Evolutionary conservation across 30 jellyfish, hydroid and myxozoan species (phyloP), one percentile per base, ranked within the genome.

Genomic region (Chrysaora quinquecirrha): DNA sequence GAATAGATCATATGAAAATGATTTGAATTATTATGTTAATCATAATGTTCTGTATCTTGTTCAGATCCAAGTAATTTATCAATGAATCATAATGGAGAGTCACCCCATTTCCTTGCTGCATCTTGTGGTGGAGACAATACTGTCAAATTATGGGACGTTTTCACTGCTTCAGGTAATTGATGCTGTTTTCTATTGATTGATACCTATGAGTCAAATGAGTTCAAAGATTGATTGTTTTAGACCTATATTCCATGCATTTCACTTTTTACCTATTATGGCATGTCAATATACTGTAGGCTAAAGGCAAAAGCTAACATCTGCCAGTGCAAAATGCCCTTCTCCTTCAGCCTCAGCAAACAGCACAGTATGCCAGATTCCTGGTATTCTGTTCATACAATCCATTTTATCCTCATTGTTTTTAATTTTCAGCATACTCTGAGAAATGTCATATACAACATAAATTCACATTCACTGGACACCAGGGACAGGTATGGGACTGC

Each of bases 61-160:
- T 25, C 18, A 74, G 86, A 35, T 48, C 68, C 89, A 30, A 50
- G 50, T 9, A 85, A 58, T 27, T 52, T 16, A 46, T 32, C 56
- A 32, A 12, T 32, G 56, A 49, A 49, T 49, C 50, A 82, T 3
- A 72, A 84, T 87, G 99, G 97, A 1, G 96, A 94, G 60, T 82
- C 97, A 19, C 97, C 97, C 1, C 88, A 90, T 65, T 85, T 86
- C 72, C 88, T 94, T 49, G 96, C 90, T 16, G 99, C 99, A 7
- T 88, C 99, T 1, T 94, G 99, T 83, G 99, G 99, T 29, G 99
- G 99, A 0, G 99, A 94, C 60, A 87, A 94, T 76, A 80, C 79
- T 9, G 97, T 94, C 34, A 94, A 87, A 48, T 75, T 94, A 48
- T 94, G 99, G 99, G 84, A 87, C 79, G 84, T 94, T 2, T 94